These are phyloP conservation scores for Tauraco hartlaubi DNA, from an alignment of 2,797 vertebrate species.

Conservation along the genomic window DNA sequence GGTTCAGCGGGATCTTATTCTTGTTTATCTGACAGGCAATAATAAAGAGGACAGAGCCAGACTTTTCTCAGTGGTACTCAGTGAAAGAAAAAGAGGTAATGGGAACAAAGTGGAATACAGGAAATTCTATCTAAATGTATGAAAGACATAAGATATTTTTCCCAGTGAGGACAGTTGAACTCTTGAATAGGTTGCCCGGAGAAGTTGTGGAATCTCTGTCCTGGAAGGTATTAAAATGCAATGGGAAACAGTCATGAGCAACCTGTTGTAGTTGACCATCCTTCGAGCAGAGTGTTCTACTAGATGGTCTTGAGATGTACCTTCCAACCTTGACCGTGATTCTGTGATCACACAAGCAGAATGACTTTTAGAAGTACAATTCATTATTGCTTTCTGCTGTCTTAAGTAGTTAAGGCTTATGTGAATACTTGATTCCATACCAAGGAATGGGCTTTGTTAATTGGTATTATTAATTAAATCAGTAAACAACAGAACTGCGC, in stretches of 20 bases:
- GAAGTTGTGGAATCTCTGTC: neutral
- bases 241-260: neutral
- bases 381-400: neutral
- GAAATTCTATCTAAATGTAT: neutral
- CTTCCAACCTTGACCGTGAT: neutral
- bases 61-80: neutral
- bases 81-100: neutral
- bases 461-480: neutral
- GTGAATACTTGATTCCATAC: neutral
- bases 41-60: neutral
- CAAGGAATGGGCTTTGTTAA: neutral
- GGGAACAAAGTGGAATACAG: neutral
- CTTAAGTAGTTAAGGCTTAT: neutral
- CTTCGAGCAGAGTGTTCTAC: neutral
- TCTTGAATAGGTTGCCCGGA: neutral
- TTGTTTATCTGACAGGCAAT: neutral
- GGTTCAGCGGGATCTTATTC: rapidly evolving
- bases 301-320: neutral
- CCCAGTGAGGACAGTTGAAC: neutral
- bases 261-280: neutral
- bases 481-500: neutral
- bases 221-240: neutral
- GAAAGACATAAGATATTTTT: neutral
- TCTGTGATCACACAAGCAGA: neutral
- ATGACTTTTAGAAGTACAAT: neutral